Evolutionary conservation across 2,797 vertebrate species (phyloP), one percentile per base, ranked within the genome.

Genomic region (Coracias cyanogaster): DNA sequence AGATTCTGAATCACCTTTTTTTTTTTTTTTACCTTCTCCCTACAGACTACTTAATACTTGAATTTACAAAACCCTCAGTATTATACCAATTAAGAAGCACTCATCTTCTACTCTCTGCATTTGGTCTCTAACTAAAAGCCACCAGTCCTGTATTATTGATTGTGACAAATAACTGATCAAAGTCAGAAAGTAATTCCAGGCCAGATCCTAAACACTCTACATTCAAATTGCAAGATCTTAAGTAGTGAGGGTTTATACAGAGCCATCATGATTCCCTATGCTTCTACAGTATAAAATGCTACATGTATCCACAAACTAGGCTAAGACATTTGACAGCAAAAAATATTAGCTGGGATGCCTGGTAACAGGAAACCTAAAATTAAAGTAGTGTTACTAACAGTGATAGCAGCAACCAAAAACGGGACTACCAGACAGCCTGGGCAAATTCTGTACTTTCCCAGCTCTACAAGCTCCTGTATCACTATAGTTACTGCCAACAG

Each of bases 341-440:
- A 85, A 54, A 26, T 26, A 65, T 62, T 58, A 76, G 31, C 15
- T 55, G 28, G 37, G 14, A 69, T 79, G 33, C 35, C 51, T 79
- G 39, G 45, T 39, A 93, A 94, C 7, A 94, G 48, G 51, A 79
- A 93, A 88, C 46, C 48, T 84, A 86, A 76, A 93, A 93, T 84
- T 86, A 84, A 84, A 94, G 58, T 66, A n/a, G 29, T 41, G 4
- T 58, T 51, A 86, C 26, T 57, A 88, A 69, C 35, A 28, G n/a
- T 10, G 33, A 65, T 19, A 86, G 66, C 48, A 76, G 66, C 51
- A 83, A 88, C 9, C 9, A 71, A 55, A 89, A 83, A 48, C 2
- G 12, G 41, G 35, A 84, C 39, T 43, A 31, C 12, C 51, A 70
- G n/a, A 29, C n/a, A 86, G 54, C 20, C 43, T 77, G 29, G 12